Conservation (phyloP, 2,888 invertebrate species). For the Eledone cirrhosa region DNA sequence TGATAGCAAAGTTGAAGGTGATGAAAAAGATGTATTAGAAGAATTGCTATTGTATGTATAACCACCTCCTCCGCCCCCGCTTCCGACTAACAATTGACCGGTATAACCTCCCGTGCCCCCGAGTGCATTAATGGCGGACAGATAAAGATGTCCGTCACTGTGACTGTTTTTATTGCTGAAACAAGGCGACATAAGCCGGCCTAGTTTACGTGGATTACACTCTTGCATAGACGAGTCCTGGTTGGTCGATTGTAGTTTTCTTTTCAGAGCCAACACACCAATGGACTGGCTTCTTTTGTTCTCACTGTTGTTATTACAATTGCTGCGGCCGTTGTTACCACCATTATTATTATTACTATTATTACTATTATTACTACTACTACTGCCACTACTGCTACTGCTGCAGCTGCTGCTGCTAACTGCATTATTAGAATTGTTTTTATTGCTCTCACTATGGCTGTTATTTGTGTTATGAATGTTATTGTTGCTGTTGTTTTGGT, state of each 20-base stretch:
- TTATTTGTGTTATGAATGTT: too few relatives aligned
- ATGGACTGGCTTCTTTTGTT: background rate
- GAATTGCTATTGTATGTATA: background rate
- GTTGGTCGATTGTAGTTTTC: slow-evolving; percentile 44
- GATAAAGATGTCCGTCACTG: slow-evolving; percentile 35
- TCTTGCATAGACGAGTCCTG: slow-evolving; percentile 46
- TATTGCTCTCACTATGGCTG: too few relatives aligned
- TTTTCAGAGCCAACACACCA: slow-evolving; percentile 48
- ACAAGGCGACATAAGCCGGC: slow-evolving; percentile 28
- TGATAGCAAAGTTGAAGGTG: background rate
- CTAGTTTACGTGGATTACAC: slow-evolving; percentile 51
- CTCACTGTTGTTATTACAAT: background rate
- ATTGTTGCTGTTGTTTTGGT: too few relatives aligned
- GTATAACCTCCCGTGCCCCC: background rate
- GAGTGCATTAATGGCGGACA: slow-evolving; percentile 12
- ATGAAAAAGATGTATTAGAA: too few relatives aligned
- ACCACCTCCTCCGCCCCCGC: background rate
- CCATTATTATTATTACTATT: background rate
- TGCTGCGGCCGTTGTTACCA: background rate
- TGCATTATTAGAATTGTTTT: too few relatives aligned
- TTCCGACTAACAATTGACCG: slow-evolving; percentile 14
- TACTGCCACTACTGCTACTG: background rate
- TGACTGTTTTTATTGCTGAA: slow-evolving; percentile 35
- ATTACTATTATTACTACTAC: background rate
- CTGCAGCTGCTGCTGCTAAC: background rate